Evolutionary conservation across 2,797 vertebrate genomes (phyloP).

Genomic region (Cynopterus sphinx): DNA sequence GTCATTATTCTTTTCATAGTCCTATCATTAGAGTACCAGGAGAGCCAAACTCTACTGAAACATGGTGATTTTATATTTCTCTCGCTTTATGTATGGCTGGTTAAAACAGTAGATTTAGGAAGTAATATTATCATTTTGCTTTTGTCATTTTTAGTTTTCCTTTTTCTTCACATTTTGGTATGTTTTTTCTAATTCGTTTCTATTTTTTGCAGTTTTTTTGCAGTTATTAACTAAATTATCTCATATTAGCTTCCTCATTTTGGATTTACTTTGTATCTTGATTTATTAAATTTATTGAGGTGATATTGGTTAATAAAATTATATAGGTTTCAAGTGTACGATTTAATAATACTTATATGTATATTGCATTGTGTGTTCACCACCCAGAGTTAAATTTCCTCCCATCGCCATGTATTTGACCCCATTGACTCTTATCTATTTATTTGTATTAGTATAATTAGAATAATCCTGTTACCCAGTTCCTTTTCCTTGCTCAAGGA

Average conservation of each 20-base stretch:
- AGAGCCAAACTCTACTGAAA: not conserved
- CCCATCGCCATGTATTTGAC: too few species aligned
- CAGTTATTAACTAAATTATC: not conserved
- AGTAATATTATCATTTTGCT: slow-evolving; percentile 55
- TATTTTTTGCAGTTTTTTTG: not conserved
- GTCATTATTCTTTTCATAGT: slow-evolving; percentile 18
- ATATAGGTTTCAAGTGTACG: too few species aligned
- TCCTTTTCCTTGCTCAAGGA: not conserved
- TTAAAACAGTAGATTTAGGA: slow-evolving; percentile 56
- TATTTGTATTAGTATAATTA: not conserved
- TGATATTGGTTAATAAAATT: too few species aligned
- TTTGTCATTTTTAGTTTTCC: slow-evolving; percentile 2
- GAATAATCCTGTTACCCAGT: not conserved
- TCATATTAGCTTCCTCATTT: not conserved
- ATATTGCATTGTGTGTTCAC: too few species aligned
- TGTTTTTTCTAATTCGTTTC: slow-evolving; percentile 42
- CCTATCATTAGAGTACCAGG: not conserved
- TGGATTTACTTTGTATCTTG: not conserved
- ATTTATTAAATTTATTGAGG: too few species aligned
- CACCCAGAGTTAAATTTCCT: too few species aligned
- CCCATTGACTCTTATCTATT: too few species aligned
- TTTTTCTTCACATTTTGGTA: not conserved
- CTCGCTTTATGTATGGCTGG: slow-evolving; percentile 63
- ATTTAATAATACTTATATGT: too few species aligned
- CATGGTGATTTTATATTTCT: slow-evolving; percentile 48